Base-by-base conservation (phyloP, 2,888 invertebrate species). In the Heterodera filipjevi region DNA sequence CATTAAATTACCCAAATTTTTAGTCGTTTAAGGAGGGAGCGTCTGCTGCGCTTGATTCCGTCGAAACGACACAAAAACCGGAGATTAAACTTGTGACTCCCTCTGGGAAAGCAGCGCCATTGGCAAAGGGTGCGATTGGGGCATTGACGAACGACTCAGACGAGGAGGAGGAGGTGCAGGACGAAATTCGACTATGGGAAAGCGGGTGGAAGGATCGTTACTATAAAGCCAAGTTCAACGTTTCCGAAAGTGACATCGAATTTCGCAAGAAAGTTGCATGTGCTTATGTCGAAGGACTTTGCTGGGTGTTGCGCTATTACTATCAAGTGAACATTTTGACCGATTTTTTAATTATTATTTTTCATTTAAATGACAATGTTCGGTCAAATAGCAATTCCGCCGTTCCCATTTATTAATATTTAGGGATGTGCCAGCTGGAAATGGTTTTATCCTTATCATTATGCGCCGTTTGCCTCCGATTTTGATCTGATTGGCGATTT, bases 401-500 rank as follows among this genome's bases (percentile, higher is more conserved):
- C n/a, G n/a, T n/a, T n/a, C 53, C 22, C n/a, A 27, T 59, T 59
- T 32, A 66, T 66, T 27, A 27, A 8, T 14, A 66, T 68, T 66
- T 84, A 86, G 92, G 98, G 99, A 76, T 99, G 98, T 91, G 95
- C 96, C 53, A 95, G 95, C 30, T 99, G 99, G 99, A 95, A 97
- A 91, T 99, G 99, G 99, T 99, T 96, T 91, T 99, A 95, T 91
- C 99, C 99, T 0, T 99, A 96, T 90, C 99, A 99, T 91, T 99
- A 99, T 91, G 98, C 99, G 30, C 99, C 99, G 12, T 99, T 99
- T 91, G 99, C 99, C 5, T 97, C 97, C 0, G 99, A 99, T 92
- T 99, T 99, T 91, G 92, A 95, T 80, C 53, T 96, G 89, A 93
- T 99, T 78, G 93, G 93, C 77, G 94, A 94, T 0, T 91, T 96